Base-by-base conservation (phyloP, 2,797 vertebrate genomes). In the Lacerta agilis region DNA sequence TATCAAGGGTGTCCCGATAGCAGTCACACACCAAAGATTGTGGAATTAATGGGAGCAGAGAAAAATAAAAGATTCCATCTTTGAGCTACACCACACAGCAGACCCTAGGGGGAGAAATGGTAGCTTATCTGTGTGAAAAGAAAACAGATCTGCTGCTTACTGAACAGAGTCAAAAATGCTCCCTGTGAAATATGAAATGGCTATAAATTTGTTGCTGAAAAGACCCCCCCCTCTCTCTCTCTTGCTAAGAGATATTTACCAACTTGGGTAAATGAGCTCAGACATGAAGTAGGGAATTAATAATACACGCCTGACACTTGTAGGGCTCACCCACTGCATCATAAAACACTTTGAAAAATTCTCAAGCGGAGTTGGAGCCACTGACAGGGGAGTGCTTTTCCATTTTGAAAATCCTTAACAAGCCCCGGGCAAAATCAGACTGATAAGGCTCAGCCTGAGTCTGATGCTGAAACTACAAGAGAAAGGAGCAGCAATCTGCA, bases 271-370 rank as follows among this genome's bases (percentile, higher is more conserved):
- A 88, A 80, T 69, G 3, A 20, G 4, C 0, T 89, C 49, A 58
- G 45, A 81, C 13, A 85, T 45, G 61, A 73, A 83, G 25, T 41
- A 88, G 64, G 1, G 78, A 66, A 79, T 55, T 67, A 89, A 67
- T 88, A 15, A 87, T 76, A 75, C 27, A 87, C 8, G 11, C 43
- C 15, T 72, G 29, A 2, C 67, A 17, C 2, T 87, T 84, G 29
- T 90, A 85, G 8, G 45, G 15, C 61, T 82, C 0, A 43, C 41
- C 85, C 69, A 80, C 73, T 86, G 25, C 7, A 23, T 77, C 11
- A 6, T 82, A 55, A 86, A 1, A 49, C 91, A 87, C 85, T 13
- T 80, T 86, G 85, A 79, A 83, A 87, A 90, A 58, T 82, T 85
- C 27, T 88, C 17, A 84, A 9, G 27, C 4, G 79, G n/a, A 85